Evolutionary conservation across 2,888 invertebrate species (phyloP).

Genomic region (Reticulitermes lucifugus): DNA sequence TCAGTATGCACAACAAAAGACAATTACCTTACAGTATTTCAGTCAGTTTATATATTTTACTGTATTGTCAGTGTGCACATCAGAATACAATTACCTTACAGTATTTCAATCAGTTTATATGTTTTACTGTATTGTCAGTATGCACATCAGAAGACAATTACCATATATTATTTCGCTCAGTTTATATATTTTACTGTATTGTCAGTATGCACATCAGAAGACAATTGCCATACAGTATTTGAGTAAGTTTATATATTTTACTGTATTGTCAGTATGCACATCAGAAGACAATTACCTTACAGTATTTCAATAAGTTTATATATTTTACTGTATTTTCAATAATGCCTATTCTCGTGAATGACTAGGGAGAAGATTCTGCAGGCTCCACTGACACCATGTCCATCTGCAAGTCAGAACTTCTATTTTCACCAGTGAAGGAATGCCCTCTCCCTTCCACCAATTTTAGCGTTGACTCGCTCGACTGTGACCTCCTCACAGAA

Average conservation of each 20-base stretch:
- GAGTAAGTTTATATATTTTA: neutral
- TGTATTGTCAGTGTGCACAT: neutral
- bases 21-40: no score
- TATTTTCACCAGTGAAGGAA: constrained; percentile 92
- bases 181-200: neutral
- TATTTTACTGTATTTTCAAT: neutral
- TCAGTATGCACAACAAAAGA: no score
- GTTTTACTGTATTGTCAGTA: neutral
- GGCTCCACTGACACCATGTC: constrained; percentile 84
- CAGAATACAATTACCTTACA: no score
- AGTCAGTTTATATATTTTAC: neutral
- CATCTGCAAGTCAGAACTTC: constrained; percentile 90
- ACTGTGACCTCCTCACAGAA: constrained; percentile 84
- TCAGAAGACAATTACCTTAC: no score
- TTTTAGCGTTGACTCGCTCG: constrained; percentile 91
- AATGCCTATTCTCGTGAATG: no score
- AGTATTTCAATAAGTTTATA: neutral
- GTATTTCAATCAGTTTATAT: neutral
- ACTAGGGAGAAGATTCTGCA: constrained; percentile 71
- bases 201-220: no score
- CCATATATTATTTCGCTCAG: no score
- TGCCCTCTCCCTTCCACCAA: constrained; percentile 73
- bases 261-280: neutral
- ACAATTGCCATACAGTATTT: no score
- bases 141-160: no score